Base-by-base conservation (phyloP, 2,113 vertebrate species). In the Deroptyus accipitrinus region DNA sequence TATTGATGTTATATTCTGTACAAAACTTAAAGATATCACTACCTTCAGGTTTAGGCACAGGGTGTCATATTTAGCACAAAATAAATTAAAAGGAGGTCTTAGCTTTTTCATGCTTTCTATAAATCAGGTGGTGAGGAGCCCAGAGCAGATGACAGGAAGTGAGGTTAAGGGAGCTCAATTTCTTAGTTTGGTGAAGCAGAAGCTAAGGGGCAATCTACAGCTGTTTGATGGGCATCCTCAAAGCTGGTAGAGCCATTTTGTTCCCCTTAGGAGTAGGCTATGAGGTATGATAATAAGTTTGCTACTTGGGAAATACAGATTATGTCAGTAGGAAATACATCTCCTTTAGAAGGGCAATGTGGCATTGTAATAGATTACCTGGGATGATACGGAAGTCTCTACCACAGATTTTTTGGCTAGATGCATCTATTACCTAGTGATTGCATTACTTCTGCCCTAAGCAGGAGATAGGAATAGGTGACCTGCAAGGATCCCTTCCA, bases 261-360 rank as follows among this genome's bases (percentile, higher is more conserved):
- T 51, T 49, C 9, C 28, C 5, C 0, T 0, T 51, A 39, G 18
- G 4, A 11, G 41, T 8, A 57, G 27, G n/a, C 52, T 72, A 3
- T 15, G 25, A 63, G 6, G 24, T 44, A 4, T 1, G 1, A 17
- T 16, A 11, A 37, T 62, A 35, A 25, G 19, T 31, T 62, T 13
- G 19, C 14, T 72, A 6, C 9, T 57, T 73, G 20, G 15, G 52
- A 46, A 33, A 49, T 73, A 51, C 46, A 75, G 82, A 42, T n/a
- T 9, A 86, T 23, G 59, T n/a, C 12, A n/a, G 8, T 9, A 69
- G 27, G 44, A 64, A 74, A 30, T 18, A 14, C 22, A 25, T 37
- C 33, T 86, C 19, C 23, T 24, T 64, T 46, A 72, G 28, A 67
- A 76, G 9, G 17, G 10, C 42, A 49, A 16, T 39, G 31, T 23